Percentiles rank a stretch among this genome's conserved stretches.
Conservation (phyloP, 1,140 invertebrate species). For the Sinonovacula constricta region DNA sequence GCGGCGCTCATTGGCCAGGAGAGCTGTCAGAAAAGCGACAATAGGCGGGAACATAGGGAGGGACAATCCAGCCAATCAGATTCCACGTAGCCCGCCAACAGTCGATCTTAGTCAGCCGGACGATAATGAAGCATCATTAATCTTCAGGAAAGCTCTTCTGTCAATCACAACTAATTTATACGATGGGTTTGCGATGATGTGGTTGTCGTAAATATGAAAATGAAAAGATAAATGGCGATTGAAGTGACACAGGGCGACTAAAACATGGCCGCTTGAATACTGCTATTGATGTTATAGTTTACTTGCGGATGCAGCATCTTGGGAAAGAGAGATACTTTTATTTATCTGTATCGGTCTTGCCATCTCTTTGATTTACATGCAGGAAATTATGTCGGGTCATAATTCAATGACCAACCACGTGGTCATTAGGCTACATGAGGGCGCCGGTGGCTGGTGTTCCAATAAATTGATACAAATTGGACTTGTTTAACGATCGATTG, state of each 20-base stretch:
- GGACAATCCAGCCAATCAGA: conserved; percentile 34
- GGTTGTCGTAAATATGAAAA: conserved; percentile 47
- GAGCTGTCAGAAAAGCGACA: background rate
- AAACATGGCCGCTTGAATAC: conserved; percentile 28
- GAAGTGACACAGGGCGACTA: conserved; percentile 42
- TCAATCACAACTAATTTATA: conserved; percentile 58
- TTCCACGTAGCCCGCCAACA: background rate
- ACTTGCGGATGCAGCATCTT: background rate
- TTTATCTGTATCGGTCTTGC: background rate
- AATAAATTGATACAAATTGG: background rate
- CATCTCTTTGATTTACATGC: background rate
- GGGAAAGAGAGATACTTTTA: background rate
- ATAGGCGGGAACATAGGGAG: conserved; percentile 35
- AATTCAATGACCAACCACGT: background rate
- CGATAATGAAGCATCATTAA: conserved; percentile 50
- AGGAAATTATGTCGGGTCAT: background rate
- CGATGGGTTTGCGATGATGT: conserved; percentile 49
- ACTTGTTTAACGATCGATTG: no score
- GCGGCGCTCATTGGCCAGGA: conserved; percentile 12
- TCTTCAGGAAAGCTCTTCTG: conserved; percentile 51
- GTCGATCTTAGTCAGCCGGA: conserved; percentile 42
- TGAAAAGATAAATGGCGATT: conserved; percentile 48
- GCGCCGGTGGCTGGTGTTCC: background rate
- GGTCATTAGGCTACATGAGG: background rate
- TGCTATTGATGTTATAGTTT: background rate